Evolutionary conservation across 1,140 invertebrate species (phyloP).

Genomic region (Mylabris phalerata): DNA sequence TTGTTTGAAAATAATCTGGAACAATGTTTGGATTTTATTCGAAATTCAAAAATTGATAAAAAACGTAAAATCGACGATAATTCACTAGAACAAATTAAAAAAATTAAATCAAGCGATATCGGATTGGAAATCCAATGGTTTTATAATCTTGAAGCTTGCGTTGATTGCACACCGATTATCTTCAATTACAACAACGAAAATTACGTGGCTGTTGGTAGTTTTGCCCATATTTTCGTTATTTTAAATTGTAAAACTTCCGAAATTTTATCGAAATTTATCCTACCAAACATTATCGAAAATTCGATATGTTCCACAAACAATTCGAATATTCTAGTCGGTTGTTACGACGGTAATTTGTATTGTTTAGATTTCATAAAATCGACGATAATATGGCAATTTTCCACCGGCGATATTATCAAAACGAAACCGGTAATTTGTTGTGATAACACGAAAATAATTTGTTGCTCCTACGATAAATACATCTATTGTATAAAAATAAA

Average conservation of each 20-base stretch:
- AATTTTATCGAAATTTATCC: conserved; percentile 28
- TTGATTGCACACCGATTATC: conserved; percentile 60
- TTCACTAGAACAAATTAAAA: neutral
- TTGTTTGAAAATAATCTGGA: conserved; percentile 33
- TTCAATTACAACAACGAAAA: conserved; percentile 46
- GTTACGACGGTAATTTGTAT: conserved; percentile 60
- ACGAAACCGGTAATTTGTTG: conserved; percentile 50
- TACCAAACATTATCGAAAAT: conserved; percentile 40
- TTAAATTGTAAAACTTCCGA: conserved; percentile 45
- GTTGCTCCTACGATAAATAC: conserved; percentile 63
- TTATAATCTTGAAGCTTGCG: conserved; percentile 61
- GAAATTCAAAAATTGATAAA: neutral
- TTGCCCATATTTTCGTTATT: conserved; percentile 53
- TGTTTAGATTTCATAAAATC: conserved; percentile 51
- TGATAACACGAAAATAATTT: conserved; percentile 44
- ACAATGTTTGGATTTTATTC: conserved; percentile 22
- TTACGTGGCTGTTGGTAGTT: conserved; percentile 51
- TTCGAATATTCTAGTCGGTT: conserved; percentile 47
- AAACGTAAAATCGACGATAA: neutral
- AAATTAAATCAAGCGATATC: neutral
- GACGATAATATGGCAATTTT: conserved; percentile 53
- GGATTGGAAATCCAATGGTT: conserved; percentile 44
- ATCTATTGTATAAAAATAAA: conserved; percentile 53
- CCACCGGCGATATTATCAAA: conserved; percentile 58
- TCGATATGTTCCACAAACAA: conserved; percentile 42